Conservation (phyloP, 2,888 invertebrate species). For the Xanthia togata region DNA sequence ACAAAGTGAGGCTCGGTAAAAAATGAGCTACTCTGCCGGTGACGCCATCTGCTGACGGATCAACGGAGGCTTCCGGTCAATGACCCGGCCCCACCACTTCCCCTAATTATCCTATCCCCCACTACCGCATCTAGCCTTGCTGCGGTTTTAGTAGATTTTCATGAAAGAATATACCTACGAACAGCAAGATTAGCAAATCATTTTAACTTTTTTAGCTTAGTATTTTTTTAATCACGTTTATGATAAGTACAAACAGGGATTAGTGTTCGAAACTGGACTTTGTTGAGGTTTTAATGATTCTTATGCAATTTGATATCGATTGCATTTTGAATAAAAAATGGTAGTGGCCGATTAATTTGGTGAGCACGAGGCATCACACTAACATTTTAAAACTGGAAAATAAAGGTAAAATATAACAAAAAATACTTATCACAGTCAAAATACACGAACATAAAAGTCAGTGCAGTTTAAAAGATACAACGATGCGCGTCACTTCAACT, state of each 20-base stretch:
- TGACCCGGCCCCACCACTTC: conserved; percentile 78
- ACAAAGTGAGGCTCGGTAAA: conserved; percentile 55
- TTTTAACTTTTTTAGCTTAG: conserved; percentile 7
- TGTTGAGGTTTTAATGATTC: conserved; percentile 26
- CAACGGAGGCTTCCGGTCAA: conserved; percentile 77
- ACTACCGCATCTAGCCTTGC: conserved; percentile 68
- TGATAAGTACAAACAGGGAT: conserved; percentile 26
- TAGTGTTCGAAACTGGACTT: conserved; percentile 11
- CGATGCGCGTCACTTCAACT: conserved; percentile 71
- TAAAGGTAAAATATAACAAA: conserved; percentile 23
- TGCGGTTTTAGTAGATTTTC: conserved; percentile 77
- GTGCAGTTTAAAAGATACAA: conserved; percentile 53
- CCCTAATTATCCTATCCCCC: conserved; percentile 82
- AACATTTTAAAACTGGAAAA: conserved; percentile 7
- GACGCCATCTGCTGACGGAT: conserved; percentile 73
- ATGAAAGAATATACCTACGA: conserved; percentile 65
- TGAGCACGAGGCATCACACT: not conserved
- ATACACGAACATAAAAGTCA: conserved; percentile 30
- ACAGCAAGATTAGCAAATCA: conserved; percentile 30
- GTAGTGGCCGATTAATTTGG: conserved; percentile 22
- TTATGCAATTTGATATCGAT: conserved; percentile 23
- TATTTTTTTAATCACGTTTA: conserved; percentile 1
- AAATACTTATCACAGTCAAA: conserved; percentile 42
- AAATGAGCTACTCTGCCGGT: conserved; percentile 61
- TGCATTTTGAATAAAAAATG: conserved; percentile 23